Evolutionary conservation across 2,797 vertebrate species (phyloP), one percentile per base, ranked within the genome.

Genomic region (Carduelis carduelis): DNA sequence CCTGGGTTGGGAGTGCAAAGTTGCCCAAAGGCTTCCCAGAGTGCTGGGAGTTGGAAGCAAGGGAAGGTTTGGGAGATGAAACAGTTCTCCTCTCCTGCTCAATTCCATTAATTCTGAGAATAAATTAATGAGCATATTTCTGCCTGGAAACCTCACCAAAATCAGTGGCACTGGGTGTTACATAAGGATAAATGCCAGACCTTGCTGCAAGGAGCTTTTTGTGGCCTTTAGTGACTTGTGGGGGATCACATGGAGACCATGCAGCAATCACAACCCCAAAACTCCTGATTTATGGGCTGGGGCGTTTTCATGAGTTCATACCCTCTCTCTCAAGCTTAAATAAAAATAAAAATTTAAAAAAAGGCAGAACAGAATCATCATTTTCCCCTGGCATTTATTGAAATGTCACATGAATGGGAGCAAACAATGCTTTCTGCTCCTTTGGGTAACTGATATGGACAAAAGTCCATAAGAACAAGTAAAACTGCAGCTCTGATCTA

Each of bases 141-240:
- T 93, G 82, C 76, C 82, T 88, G 79, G 91, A 94, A 93, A 82
- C n/a, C 80, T 96, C 92, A 90, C 91, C 72, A 91, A 86, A 89
- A 91, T 43, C 66, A 74, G 39, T 78, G 77, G 89, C 57, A 49
- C 10, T 68, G 44, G 47, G 65, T 92, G 63, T 34, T 83, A 26
- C 35, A n/a, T 9, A 22, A 89, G 61, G 72, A 82, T 39, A 71
- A 93, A 87, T 44, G 32, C 43, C 53, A 92, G 47, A 78, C 3
- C 4, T 24, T 76, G 69, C 64, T 92, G 84, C 61, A 90, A 91
- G 63, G 44, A 91, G 75, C 27, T 75, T 14, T 39, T 50, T 24
- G n/a, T 57, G 53, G 53, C 86, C 5, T 9, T 89, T 11, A 53
- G 65, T 53, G 49, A 50, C 53, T 80, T 55, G 8, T 34, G 46